A percentile compares a stretch with the other conserved stretches of the same genome.
These are phyloP conservation scores for Desoria tigrina DNA, from an alignment of 2,888 invertebrate genomes.

Conservation along the genomic window DNA sequence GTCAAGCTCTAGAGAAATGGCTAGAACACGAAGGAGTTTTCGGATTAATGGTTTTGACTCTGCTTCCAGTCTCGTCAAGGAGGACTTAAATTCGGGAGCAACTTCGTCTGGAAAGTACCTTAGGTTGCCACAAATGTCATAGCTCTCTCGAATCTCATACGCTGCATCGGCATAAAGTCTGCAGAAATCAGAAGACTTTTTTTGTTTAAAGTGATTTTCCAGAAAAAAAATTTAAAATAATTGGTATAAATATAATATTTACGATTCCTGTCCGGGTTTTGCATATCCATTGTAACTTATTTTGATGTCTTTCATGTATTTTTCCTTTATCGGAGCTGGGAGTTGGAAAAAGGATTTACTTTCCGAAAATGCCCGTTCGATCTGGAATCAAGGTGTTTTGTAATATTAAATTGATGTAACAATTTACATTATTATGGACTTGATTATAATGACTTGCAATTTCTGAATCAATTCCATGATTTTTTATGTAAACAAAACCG, in stretches of 20 bases:
- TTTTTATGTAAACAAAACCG: slow-evolving; percentile 52
- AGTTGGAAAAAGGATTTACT: slow-evolving; percentile 48
- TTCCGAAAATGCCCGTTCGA: slow-evolving; percentile 42
- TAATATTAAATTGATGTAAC: too few species aligned
- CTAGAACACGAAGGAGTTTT: slow-evolving; percentile 62
- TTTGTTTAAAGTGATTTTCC: neutral
- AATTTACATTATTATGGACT: neutral
- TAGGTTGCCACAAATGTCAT: slow-evolving; percentile 56
- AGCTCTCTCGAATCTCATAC: slow-evolving; percentile 42
- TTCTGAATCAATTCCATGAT: slow-evolving; percentile 47
- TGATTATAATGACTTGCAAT: slow-evolving; percentile 32
- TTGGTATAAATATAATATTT: slow-evolving; percentile 4
- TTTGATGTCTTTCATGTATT: slow-evolving; percentile 33
- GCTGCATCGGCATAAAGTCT: slow-evolving; percentile 29
- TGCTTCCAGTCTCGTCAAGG: slow-evolving; percentile 67
- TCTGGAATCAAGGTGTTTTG: too few species aligned
- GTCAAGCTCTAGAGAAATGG: slow-evolving; percentile 42
- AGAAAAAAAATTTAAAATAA: neutral
- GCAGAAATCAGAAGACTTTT: neutral
- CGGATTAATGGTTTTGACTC: slow-evolving; percentile 70
- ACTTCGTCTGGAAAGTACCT: slow-evolving; percentile 68
- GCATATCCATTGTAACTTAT: slow-evolving; percentile 42
- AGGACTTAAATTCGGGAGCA: slow-evolving; percentile 65
- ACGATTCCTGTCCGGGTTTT: slow-evolving; percentile 48
- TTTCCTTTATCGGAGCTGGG: slow-evolving; percentile 36